Evolutionary conservation across 1,140 invertebrate species (phyloP), one percentile per base, ranked within the genome.

Genomic region (Caerostris darwini): DNA sequence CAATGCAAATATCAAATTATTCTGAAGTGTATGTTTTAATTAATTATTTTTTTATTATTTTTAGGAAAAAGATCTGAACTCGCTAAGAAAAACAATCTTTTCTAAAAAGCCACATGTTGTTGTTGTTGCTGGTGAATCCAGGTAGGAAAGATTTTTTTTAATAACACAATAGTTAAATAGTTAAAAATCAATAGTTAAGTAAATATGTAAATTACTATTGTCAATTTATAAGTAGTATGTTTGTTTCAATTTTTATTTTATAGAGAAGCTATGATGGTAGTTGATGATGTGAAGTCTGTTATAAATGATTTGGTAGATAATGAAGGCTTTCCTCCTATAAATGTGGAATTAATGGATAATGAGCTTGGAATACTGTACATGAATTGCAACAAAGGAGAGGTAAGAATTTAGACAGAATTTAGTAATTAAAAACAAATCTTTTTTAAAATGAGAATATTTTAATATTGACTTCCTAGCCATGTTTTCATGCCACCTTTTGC

Each of bases 91-190:
- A 94, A 99, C 99, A 95, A 98, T 99, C 57, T 96, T 97, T 0
- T 97, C 97, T 3, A 99, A 99, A 95, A 99, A 99, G 95, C 99
- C 99, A 0, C 99, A 99, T 94, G 97, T 99, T 6, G 97, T 99
- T 85, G 98, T 97, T 0, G 97, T 99, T 58, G 98, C 98, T 5
- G 98, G 98, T 2, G 99, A 99, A 96, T 98, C 98, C 0, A 93
- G 94, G 94, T 94, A 89, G n/a, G 12, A n/a, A 77, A 12, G 2
- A 0, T 34, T 81, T 34, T 34, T 34, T 34, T 34, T 34, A 50
- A 67, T n/a, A 61, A 14, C 17, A 56, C 7, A 85, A 58, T 83
- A 50, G 3, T 14, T n/a, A 88, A 34, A 34, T 34, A 34, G 3
- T 53, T 85, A 14, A 17, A 12, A 57, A n/a, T 85, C 14, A 34